Evolutionary conservation across 2,888 invertebrate genomes (phyloP), one percentile per base, ranked within the genome.

Genomic region (Agelastica alni): DNA sequence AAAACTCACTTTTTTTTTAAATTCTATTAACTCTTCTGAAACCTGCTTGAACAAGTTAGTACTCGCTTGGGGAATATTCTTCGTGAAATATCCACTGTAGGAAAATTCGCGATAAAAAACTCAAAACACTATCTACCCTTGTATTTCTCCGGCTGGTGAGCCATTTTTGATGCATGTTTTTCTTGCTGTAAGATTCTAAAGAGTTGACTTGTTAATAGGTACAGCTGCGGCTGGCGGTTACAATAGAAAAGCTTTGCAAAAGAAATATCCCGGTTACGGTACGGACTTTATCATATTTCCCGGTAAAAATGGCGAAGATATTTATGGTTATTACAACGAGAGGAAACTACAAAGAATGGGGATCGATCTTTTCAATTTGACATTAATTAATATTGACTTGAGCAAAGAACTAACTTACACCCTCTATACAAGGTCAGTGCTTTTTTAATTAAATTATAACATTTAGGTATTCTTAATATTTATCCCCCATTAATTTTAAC

Each of bases 231-330:
- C 10, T 4, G n/a, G 13, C 3, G 34, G 20, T n/a, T 61, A 61
- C 30, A 51, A 32, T n/a, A 55, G 64, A 37, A 49, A 56, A 14
- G 13, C 51, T 10, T 7, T 63, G 2, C 56, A 53, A 44, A 28
- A 61, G 46, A 57, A 59, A 53, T 66, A 67, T 59, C 70, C 71
- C 17, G 56, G 69, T 64, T 80, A 79, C 55, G 81, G 80, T 5
- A 71, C 73, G 2, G 76, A 79, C 28, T 82, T 80, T 79, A 68
- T 82, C 46, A 68, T 78, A 51, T 79, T 78, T 59, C 65, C 78
- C 2, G 80, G 79, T 48, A 80, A 80, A 2, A 72, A 79, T 53
- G 80, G 77, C 4, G 70, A 70, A 12, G 75, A 71, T 0, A 74
- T 62, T 5, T 54, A 59, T 16, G 70, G 63, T 4, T 66, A 67